Percentiles rank a stretch among this genome's conserved stretches.
These are phyloP conservation scores for Nebria ingens DNA, from an alignment of 1,140 invertebrate genomes.

Conservation along the genomic window DNA sequence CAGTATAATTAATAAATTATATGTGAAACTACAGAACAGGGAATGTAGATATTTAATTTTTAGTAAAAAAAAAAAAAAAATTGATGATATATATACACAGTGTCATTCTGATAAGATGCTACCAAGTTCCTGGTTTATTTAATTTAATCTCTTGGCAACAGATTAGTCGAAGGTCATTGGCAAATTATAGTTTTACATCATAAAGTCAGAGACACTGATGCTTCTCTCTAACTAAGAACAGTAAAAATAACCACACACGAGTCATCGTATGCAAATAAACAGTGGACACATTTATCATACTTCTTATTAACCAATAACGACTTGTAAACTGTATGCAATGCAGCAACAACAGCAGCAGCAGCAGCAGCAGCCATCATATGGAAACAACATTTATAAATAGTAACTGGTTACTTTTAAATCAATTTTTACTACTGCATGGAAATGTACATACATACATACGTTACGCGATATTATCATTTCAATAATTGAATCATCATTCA, in stretches of 20 bases:
- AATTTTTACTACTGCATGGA: no score
- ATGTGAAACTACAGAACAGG: neutral
- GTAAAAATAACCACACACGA: neutral
- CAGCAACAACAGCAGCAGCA: no score
- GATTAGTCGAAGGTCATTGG: slow-evolving; percentile 3
- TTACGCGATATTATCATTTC: no score
- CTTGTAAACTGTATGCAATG: neutral
- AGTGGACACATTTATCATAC: neutral
- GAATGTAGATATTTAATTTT: neutral
- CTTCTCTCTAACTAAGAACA: neutral
- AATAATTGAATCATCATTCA: no score
- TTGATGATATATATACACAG: no score
- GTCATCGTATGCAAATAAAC: neutral
- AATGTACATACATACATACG: no score
- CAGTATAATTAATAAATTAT: neutral
- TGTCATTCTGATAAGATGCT: neutral
- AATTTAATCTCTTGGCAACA: slow-evolving; percentile 1
- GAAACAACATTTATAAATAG: no score
- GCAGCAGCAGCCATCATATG: no score
- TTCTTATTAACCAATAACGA: neutral
- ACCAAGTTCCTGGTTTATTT: slow-evolving; percentile 3
- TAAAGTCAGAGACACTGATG: neutral
- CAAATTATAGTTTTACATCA: neutral
- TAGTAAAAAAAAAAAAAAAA: neutral
- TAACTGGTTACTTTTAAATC: no score